Evolutionary conservation across 2,888 invertebrate genomes (phyloP), one percentile per base, ranked within the genome.

Genomic region (Perizoma flavofasciatum): DNA sequence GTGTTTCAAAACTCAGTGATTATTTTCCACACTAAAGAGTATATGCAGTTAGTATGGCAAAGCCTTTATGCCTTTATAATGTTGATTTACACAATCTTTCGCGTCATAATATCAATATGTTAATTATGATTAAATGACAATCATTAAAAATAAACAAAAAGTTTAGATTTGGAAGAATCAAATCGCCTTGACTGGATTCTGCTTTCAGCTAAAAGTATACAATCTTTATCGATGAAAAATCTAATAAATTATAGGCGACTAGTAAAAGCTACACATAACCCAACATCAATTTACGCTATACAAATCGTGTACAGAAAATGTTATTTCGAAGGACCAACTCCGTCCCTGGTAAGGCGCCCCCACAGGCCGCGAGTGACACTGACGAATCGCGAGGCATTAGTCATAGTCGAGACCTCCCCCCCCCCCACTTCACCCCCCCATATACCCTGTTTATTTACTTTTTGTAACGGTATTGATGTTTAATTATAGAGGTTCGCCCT

Each of bases 331-430:
- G 89, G 88, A 83, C 79, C 78, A 73, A 79, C 82, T 87, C 82
- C 88, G 88, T 78, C 88, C 87, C 91, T 89, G 89, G 84, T 63
- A 83, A 75, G 82, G 86, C 84, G 83, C 86, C 85, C 88, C 86
- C 79, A 79, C 82, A 78, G 75, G 81, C 87, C 86, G 83, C 86
- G 85, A 88, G 83, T 89, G 94, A 94, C 94, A 94, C 93, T 94
- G 94, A 94, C 94, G 93, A 93, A 94, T 94, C 93, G 94, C 85
- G 89, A 85, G 84, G 89, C 92, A 94, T 94, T 94, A 94, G 94
- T 94, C 94, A 94, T 94, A 94, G 93, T 93, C 92, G 89, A 85
- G 86, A 82, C 89, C 79, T 69, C 77, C 88, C 88, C 88, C 88
- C 88, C 88, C 88, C 82, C 82, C 88, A 84, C 88, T 79, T 86